Base-by-base conservation (phyloP, 2,888 invertebrate species). In the Agrypnus murinus region DNA sequence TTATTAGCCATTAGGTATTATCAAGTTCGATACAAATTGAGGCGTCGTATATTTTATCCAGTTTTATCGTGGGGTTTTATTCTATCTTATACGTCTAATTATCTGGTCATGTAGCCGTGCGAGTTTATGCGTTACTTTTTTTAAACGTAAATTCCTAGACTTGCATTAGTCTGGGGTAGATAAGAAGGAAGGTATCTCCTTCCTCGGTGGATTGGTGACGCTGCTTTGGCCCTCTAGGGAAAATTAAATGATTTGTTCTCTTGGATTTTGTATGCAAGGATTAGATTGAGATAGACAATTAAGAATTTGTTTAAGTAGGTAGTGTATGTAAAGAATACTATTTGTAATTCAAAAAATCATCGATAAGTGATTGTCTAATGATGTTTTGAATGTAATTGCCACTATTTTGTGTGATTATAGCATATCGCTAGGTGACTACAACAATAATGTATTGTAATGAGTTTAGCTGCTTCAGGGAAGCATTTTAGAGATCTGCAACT, bases 141-240 rank as follows among this genome's bases (percentile, higher is more conserved):
- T 79, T 79, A 74, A 78, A 77, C 43, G 45, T 46, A 65, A 65
- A 65, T 57, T 65, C 58, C 58, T 58, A 58, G 78, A 79, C 79
- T 74, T 77, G 77, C 79, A 80, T 80, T 80, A 80, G 78, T 77
- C 77, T 75, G 76, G 74, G 40, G 36, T 73, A 74, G 79, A 79
- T 79, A 64, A 63, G 17, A 4, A 12, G 31, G 17, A 4, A 12
- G 31, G 32, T 78, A 76, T 70, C 38, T n/a, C n/a, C n/a, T n/a
- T n/a, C n/a, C n/a, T 71, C 48, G 68, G 63, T 69, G 64, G 62
- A 74, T 75, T 78, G 65, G 68, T 69, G 74, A 65, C 67, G 68
- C 68, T 74, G 74, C 74, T 75, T 74, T 75, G 74, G 74, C 71
- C 73, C 75, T 77, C 75, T 73, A 69, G 75, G 73, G 72, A 72